Base-by-base conservation (phyloP, 2,888 invertebrate species). In the Baccha elongata region DNA sequence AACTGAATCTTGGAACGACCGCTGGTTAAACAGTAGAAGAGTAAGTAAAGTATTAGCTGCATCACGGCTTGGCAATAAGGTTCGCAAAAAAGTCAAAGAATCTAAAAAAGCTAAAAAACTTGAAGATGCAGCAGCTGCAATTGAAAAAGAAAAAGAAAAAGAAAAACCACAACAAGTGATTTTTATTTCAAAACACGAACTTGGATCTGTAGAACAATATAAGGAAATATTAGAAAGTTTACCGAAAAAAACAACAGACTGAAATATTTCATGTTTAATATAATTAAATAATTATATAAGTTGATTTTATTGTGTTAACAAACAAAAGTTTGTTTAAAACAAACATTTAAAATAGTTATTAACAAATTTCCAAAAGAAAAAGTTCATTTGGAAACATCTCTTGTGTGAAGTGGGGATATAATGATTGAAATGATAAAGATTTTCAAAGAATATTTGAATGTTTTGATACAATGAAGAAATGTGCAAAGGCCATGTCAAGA, bases 21-120 rank as follows among this genome's bases (percentile, higher is more conserved):
- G 93, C 50, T 93, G 93, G 87, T 88, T 94, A 48, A 92, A 91
- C 10, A 93, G 94, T 83, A 92, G 90, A 11, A 93, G 93, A 88
- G 93, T 93, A 0, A 93, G 92, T 86, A 92, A 89, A 85, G 93
- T 93, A 1, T 87, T 93, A 15, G 91, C 91, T 0, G 91, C 92
- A 0, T 91, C 93, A 0, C 92, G 92, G 48, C 91, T 93, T 46
- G 89, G 93, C 0, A 94, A 93, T 84, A 93, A 93, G 15, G 88
- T 93, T n/a, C 90, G 94, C 76, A 93, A 93, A 85, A 93, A 93
- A 87, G 93, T 93, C 84, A 92, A 91, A 87, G 92, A 88, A 84
- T 87, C 88, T 0, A 90, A 89, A 75, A 88, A 87, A 75, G 79
- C 86, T 10, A 86, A 79, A 50, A 58, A 73, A 44, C 13, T 71